Base-by-base conservation (phyloP, 1,140 invertebrate species). In the Bombyx mandarina region DNA sequence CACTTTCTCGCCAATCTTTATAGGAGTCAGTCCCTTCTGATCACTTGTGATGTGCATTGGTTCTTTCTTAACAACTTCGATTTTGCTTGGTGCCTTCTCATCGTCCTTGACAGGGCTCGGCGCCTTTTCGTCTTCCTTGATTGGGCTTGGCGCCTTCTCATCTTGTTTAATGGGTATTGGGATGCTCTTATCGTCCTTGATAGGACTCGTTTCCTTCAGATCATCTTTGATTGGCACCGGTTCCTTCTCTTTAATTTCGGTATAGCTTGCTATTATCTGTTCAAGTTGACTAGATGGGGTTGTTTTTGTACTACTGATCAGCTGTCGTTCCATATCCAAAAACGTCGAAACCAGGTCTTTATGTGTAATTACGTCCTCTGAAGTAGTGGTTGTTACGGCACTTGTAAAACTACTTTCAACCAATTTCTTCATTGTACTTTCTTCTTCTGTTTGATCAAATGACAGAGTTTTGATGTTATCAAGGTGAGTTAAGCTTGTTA, bases 151-250 rank as follows among this genome's bases (percentile, higher is more conserved):
- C n/a, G 42, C 26, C 42, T 71, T 67, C 0, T 60, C 62, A 5
- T 53, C 55, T 12, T 45, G 48, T 50, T 57, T 64, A 0, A 48
- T 26, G 12, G 54, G 55, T n/a, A 10, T 18, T 43, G 52, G 9
- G 22, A 45, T 45, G n/a, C 65, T 66, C 0, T 63, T 65, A 3
- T 47, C 52, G 35, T 45, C 46, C 49, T 62, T 65, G 0, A 52
- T 51, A 8, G 60, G 51, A 26, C 45, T 52, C 0, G 46, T 6
- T 9, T 35, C 44, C 45, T 61, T 61, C 3, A 57, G 49, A 54
- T 51, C 55, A 2, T 1, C 46, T 18, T 59, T 55, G 0, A 50
- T 10, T n/a, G 42, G 60, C 22, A 43, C 58, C 3, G 46, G 8
- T 6, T 18, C 50, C 12, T 61, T 59, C 6, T 56, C 57, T 0